phyloP scores from a whole-genome alignment of 2,888 invertebrate species.

The Morinoia aosen region DNA sequence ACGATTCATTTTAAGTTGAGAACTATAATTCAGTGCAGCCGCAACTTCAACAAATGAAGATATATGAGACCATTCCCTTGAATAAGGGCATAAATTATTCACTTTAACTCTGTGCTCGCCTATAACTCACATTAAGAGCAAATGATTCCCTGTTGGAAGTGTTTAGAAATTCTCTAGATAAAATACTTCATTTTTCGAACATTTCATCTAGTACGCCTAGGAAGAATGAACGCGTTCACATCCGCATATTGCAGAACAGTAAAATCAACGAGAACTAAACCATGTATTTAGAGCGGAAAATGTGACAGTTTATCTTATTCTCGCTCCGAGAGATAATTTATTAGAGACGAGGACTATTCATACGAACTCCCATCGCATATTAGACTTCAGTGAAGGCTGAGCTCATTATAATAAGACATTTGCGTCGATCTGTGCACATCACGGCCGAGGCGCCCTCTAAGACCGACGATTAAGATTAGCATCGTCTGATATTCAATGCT shows the following conservation, averaged over 20 bases:
- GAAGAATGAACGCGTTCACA: background rate
- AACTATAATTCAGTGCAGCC: background rate
- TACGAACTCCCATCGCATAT: background rate
- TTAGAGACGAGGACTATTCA: background rate
- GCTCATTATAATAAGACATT: conserved; percentile 45
- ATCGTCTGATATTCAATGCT: conserved; percentile 47
- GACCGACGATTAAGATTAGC: conserved; percentile 45
- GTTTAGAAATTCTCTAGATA: background rate
- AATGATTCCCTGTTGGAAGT: background rate
- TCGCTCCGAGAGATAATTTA: background rate
- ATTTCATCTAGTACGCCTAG: background rate
- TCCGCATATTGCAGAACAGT: background rate
- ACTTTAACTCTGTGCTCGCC: too few relatives aligned
- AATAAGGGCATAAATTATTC: too few relatives aligned
- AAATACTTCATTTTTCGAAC: background rate
- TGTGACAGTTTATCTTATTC: background rate
- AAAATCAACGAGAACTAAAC: background rate
- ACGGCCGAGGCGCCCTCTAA: conserved; percentile 1
- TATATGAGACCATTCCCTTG: background rate
- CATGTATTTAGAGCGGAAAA: background rate
- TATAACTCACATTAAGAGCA: background rate
- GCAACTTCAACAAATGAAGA: background rate
- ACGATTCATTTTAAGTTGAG: background rate
- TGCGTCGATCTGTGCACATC: conserved; percentile 27
- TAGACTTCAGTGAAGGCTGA: conserved; percentile 15